These are phyloP conservation scores for Pardosa pseudoannulata DNA, from an alignment of 2,888 invertebrate species.

Conservation along the genomic window DNA sequence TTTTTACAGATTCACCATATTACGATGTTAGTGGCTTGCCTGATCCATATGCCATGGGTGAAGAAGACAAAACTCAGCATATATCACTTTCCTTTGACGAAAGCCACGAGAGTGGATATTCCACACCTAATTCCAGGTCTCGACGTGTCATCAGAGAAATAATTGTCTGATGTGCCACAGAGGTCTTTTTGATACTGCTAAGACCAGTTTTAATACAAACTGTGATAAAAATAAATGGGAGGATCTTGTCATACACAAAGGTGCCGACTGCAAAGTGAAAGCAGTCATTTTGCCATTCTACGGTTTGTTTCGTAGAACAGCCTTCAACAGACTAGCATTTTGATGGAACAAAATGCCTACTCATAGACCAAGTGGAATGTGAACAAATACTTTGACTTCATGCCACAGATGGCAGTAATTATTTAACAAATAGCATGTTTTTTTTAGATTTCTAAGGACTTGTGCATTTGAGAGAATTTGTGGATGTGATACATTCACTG, in stretches of 20 bases:
- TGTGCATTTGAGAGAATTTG: neutral
- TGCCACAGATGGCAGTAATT: neutral
- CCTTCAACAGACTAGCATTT: conserved; percentile 35
- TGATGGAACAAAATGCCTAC: conserved; percentile 5
- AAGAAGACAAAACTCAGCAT: conserved; percentile 90
- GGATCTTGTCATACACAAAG: conserved; percentile 46
- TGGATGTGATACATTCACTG: neutral
- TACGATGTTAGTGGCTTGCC: conserved; percentile 95
- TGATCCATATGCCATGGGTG: conserved; percentile 87
- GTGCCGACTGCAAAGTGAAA: conserved; percentile 51
- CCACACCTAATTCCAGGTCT: conserved; percentile 94
- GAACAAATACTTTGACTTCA: conserved; percentile 24
- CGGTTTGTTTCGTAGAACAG: conserved; percentile 26
- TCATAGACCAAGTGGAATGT: conserved; percentile 10
- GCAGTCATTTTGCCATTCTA: conserved; percentile 43
- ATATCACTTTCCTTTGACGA: conserved; percentile 94
- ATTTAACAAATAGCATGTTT: conserved; percentile 8
- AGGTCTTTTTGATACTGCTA: conserved; percentile 31
- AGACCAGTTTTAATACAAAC: conserved; percentile 43
- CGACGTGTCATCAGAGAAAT: conserved; percentile 95
- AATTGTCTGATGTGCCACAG: conserved; percentile 82
- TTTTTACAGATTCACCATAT: conserved; percentile 88
- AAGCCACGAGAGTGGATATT: conserved; percentile 94
- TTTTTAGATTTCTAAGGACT: neutral
- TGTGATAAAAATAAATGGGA: conserved; percentile 55